phyloP scores from a whole-genome alignment of 2,888 invertebrate species.

The Dicranocentrus wangi region DNA sequence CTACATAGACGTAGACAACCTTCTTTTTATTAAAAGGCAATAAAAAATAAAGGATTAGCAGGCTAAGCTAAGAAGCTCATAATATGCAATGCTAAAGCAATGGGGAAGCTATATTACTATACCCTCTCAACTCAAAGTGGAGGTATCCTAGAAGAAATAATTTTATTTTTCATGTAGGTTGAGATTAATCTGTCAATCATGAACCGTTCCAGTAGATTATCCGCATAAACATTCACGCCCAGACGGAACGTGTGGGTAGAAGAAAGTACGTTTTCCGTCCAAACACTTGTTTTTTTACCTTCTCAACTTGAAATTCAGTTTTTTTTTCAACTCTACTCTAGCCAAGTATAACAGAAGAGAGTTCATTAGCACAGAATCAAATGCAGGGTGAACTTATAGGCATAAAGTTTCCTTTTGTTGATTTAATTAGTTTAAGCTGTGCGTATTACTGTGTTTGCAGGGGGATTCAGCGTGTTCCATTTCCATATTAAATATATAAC shows the following conservation, averaged over 20 bases:
- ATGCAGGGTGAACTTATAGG: not conserved
- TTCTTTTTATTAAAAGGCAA: not conserved
- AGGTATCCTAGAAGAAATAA: not conserved
- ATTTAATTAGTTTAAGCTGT: not conserved
- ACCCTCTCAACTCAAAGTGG: too few species aligned
- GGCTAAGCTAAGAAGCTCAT: too few species aligned
- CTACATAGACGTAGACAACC: too few species aligned
- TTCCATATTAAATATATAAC: slow-evolving; percentile 9
- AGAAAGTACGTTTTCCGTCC: slow-evolving; percentile 13
- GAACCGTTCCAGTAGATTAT: slow-evolving; percentile 47
- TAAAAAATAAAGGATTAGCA: slow-evolving; percentile 6
- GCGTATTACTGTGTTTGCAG: not conserved
- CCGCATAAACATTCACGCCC: slow-evolving; percentile 23
- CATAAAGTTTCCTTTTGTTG: slow-evolving; percentile 1
- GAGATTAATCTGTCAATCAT: slow-evolving; percentile 58
- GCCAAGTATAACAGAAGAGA: not conserved
- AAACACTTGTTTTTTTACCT: too few species aligned
- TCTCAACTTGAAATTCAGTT: too few species aligned
- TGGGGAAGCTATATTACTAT: too few species aligned
- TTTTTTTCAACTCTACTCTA: too few species aligned
- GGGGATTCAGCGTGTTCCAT: not conserved
- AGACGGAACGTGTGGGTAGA: slow-evolving; percentile 18
- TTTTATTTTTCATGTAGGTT: slow-evolving; percentile 24
- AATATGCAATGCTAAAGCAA: too few species aligned
- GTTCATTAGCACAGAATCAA: slow-evolving; percentile 2